phyloP scores from a whole-genome alignment of 1,140 invertebrate genomes.

The Ephestia elutella region DNA sequence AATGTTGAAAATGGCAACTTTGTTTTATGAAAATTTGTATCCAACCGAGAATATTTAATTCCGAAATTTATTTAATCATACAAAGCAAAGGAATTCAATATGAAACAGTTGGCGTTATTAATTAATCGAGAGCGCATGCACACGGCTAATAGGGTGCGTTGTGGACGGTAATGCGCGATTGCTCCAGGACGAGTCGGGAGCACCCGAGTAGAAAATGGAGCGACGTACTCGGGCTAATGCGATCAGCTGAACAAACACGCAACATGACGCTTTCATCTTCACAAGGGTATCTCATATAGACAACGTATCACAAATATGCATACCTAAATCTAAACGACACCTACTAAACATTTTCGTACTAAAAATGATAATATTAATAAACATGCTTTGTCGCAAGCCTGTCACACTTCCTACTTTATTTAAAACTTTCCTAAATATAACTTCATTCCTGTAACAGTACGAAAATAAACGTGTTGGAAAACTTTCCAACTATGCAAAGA shows the following conservation, averaged over 20 bases:
- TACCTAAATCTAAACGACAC: conserved; percentile 9
- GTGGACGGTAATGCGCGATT: conserved; percentile 55
- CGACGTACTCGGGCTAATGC: conserved; percentile 64
- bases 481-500: neutral
- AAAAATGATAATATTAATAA: neutral
- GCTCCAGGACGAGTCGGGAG: conserved; percentile 58
- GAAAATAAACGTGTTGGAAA: conserved; percentile 8
- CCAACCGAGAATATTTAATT: too few relatives aligned
- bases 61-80: too few relatives aligned
- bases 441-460: conserved; percentile 4
- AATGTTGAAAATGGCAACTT: too few relatives aligned
- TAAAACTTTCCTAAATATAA: conserved; percentile 7
- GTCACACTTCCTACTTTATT: neutral
- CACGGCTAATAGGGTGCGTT: conserved; percentile 53
- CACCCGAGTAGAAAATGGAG: conserved; percentile 63
- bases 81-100: neutral
- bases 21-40: too few relatives aligned
- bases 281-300: conserved; percentile 50
- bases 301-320: conserved; percentile 36
- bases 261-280: conserved; percentile 67
- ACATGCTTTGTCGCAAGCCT: neutral
- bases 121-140: conserved; percentile 36
- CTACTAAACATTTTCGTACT: too few relatives aligned
- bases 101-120: neutral
- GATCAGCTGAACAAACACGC: conserved; percentile 68